Conservation (phyloP, 2,888 invertebrate species). For the Gisinianus flammeolus region DNA sequence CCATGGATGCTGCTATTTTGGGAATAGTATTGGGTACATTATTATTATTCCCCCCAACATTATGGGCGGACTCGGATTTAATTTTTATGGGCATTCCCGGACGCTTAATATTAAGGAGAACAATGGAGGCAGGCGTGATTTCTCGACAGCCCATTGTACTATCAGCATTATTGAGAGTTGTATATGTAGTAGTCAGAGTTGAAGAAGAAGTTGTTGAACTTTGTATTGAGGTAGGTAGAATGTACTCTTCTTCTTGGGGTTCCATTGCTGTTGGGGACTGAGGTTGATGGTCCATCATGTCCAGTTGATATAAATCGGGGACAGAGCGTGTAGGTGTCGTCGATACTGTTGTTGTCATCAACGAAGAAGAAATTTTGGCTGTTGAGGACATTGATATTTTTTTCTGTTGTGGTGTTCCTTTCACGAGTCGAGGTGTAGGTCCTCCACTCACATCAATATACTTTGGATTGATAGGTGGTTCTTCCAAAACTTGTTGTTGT, state of each 20-base stretch:
- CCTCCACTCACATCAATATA: not conserved
- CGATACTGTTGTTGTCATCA: not conserved
- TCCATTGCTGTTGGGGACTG: not conserved
- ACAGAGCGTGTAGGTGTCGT: not conserved
- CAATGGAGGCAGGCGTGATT: not conserved
- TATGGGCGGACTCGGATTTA: no score
- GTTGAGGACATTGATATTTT: not conserved
- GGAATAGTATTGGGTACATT: not conserved
- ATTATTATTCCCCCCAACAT: not conserved
- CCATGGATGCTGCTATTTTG: not conserved
- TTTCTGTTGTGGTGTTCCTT: not conserved
- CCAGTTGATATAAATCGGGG: not conserved
- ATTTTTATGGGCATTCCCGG: not conserved
- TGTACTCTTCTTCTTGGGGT: not conserved
- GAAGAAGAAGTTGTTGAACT: not conserved
- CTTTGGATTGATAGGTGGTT: not conserved
- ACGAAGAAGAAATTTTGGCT: not conserved
- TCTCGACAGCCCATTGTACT: not conserved
- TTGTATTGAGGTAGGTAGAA: not conserved
- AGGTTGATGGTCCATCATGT: not conserved
- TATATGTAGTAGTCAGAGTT: not conserved
- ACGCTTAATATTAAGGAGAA: not conserved
- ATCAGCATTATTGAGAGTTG: not conserved
- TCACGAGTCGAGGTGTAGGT: not conserved
- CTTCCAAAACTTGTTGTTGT: not conserved